Evolutionary conservation across 1,140 invertebrate species (phyloP), one percentile per base, ranked within the genome.

Genomic region (Drosophila guanche): DNA sequence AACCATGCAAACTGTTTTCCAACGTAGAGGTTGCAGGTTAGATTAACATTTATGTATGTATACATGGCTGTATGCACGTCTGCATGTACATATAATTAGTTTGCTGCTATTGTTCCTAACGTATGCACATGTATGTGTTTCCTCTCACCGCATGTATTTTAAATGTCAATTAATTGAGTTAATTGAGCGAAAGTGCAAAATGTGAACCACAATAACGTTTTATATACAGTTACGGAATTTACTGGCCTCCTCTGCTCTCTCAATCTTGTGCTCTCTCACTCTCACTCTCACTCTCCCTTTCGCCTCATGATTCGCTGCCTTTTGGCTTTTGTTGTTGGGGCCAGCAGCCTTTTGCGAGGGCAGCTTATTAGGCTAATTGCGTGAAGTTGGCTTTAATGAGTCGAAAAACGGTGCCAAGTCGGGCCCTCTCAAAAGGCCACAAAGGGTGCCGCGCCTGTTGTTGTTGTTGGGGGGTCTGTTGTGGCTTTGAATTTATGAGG

Each of bases 331-430:
- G 55, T 45, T 76, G 55, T 22, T 61, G 61, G 33, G 47, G 61
- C 51, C 46, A 56, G 70, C 59, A 63, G 65, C 52, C 65, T 74
- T 77, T 63, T 52, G 22, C 22, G 46, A 59, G 81, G 77, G 50
- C 60, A 63, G 83, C 83, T 81, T 86, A 86, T 86, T 86, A 88
- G 83, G 77, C 81, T 86, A 86, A 86, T 86, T 86, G 77, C 81
- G 58, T 86, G 84, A 86, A 86, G 83, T 86, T 81, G 83, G 77
- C 83, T 86, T 86, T 86, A 86, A 86, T 86, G 81, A 86, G 81
- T 75, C 83, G 81, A 77, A 81, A 86, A 86, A 79, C 66, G 83
- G 77, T 86, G 74, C 77, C 83, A 67, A 63, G 54, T 69, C 57
- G 33, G 56, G 69, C 43, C 67, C 29, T 48, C 77, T 48, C 77